A percentile compares a stretch with the other conserved stretches of the same genome.
Evolutionary conservation across 2,113 vertebrate genomes (phyloP).

Genomic region (Alouatta palliata): DNA sequence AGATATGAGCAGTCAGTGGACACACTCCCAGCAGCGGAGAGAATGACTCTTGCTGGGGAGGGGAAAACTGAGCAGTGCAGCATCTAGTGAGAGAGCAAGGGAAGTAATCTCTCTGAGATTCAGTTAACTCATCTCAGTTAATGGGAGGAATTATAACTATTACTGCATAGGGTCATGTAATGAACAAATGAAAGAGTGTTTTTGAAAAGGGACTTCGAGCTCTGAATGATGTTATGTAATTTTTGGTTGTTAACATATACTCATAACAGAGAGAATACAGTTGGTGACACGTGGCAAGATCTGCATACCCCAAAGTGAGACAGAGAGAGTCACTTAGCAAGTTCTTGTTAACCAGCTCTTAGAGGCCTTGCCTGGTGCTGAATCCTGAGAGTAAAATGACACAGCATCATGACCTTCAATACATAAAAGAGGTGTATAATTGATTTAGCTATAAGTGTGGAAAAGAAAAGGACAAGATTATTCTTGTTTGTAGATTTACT

Average conservation of each 20-base stretch:
- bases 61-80: neutral
- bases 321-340: neutral
- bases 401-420: neutral
- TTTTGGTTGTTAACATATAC: neutral
- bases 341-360: neutral
- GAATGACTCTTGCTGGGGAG: neutral
- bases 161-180: no score
- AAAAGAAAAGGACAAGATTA: neutral
- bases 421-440: neutral
- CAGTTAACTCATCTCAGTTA: no score
- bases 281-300: neutral
- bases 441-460: neutral
- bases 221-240: neutral
- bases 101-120: neutral
- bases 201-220: neutral
- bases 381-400: neutral
- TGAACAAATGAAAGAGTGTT: neutral
- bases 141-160: no score
- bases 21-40: neutral
- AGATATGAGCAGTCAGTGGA: neutral
- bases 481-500: neutral
- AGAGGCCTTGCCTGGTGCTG: neutral
- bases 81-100: neutral
- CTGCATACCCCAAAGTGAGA: neutral
- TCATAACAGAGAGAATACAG: neutral